Conservation (phyloP, 2,797 vertebrate genomes). For the Myotis pilosus region DNA sequence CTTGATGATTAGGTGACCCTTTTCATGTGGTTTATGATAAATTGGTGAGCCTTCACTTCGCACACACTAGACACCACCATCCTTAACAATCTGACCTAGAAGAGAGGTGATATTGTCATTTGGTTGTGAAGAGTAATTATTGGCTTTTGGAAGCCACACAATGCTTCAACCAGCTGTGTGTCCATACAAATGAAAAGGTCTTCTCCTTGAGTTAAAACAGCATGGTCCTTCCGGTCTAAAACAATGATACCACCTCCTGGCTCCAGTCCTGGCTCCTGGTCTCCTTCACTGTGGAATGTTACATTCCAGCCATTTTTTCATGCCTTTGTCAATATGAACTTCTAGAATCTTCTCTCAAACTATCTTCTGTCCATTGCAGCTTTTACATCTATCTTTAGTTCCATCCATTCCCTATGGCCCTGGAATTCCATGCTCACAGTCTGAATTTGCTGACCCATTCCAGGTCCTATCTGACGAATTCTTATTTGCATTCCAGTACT, state of each 20-base stretch:
- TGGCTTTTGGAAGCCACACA: constrained; percentile 95
- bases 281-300: neutral
- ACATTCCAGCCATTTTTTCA: neutral
- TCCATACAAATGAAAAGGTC: constrained; percentile 93
- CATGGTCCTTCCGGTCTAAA: neutral
- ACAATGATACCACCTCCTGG: neutral
- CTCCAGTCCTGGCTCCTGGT: too few species aligned
- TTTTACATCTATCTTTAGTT: neutral
- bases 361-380: neutral
- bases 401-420: neutral
- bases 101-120: constrained; percentile 81
- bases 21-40: constrained; percentile 93
- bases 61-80: constrained; percentile 93
- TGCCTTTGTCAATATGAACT: neutral
- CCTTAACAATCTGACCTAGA: constrained; percentile 93
- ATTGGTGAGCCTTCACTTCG: constrained; percentile 94
- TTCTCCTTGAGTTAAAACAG: constrained; percentile 70
- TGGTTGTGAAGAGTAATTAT: constrained; percentile 90
- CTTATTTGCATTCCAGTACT: neutral
- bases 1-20: constrained; percentile 92
- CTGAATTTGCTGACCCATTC: neutral
- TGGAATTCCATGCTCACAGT: neutral
- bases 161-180: constrained; percentile 92
- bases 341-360: neutral
- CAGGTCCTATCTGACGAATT: neutral